Conservation (phyloP, 2,797 vertebrate genomes). For the Amniataba percoides region DNA sequence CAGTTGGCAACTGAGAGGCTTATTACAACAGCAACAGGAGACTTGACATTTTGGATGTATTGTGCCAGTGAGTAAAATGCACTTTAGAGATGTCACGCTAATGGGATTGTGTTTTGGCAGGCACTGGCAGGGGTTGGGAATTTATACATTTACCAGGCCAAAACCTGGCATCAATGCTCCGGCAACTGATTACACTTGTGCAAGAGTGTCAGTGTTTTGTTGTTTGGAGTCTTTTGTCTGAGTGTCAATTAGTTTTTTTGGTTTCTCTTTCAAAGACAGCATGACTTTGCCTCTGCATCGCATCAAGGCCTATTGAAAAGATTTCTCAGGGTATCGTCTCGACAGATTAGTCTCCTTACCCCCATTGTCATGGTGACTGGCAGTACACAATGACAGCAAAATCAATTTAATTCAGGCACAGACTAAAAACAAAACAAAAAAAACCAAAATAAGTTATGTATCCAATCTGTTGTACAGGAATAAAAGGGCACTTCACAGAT, state of each 20-base stretch:
- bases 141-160: conserved; percentile 56
- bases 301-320: conserved; percentile 27
- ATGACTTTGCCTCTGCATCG: conserved; percentile 38
- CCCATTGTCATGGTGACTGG: conserved; percentile 34
- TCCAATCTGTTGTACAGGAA: background rate
- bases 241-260: conserved; percentile 30
- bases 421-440: background rate
- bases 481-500: background rate
- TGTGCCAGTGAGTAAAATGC: conserved; percentile 72
- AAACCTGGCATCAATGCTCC: conserved; percentile 44
- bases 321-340: conserved; percentile 32
- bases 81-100: conserved; percentile 73
- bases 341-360: conserved; percentile 41
- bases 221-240: conserved; percentile 52
- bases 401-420: conserved; percentile 19
- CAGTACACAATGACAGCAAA: conserved; percentile 36
- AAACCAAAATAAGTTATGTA: background rate
- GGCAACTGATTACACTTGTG: conserved; percentile 54
- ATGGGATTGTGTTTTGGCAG: conserved; percentile 75
- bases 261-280: background rate
- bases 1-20: conserved; percentile 71
- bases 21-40: conserved; percentile 79
- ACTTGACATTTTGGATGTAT: conserved; percentile 76
- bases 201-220: conserved; percentile 46
- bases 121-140: conserved; percentile 34